Conservation (phyloP, 1,140 invertebrate genomes). For the Lycorma delicatula region DNA sequence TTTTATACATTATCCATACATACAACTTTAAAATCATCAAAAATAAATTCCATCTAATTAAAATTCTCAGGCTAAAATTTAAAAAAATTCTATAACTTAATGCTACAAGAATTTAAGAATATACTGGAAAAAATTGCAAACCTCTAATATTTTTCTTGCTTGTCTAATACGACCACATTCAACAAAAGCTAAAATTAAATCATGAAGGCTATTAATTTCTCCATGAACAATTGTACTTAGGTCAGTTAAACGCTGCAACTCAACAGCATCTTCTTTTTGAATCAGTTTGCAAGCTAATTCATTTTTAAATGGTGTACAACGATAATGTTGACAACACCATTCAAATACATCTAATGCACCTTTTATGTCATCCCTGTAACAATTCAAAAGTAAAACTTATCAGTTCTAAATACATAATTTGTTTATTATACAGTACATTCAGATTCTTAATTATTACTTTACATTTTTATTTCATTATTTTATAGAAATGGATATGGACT, state of each 20-base stretch:
- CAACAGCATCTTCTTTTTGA: constrained; percentile 61
- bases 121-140: too few species aligned
- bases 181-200: constrained; percentile 69
- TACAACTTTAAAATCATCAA: too few species aligned
- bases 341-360: constrained; percentile 61
- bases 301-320: constrained; percentile 58
- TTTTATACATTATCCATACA: too few species aligned
- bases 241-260: constrained; percentile 69
- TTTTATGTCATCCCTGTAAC: constrained; percentile 48
- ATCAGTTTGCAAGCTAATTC: constrained; percentile 62
- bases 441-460: background rate
- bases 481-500: too few species aligned
- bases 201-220: constrained; percentile 72
- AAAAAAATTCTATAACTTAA: too few species aligned
- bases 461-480: too few species aligned
- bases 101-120: too few species aligned
- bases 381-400: constrained; percentile 5
- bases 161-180: constrained; percentile 65
- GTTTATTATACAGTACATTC: background rate
- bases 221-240: constrained; percentile 64
- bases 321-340: constrained; percentile 50
- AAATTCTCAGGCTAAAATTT: too few species aligned
- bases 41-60: too few species aligned
- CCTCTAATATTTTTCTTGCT: constrained; percentile 70
- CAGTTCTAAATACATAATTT: background rate